Evolutionary conservation across 2,888 invertebrate genomes (phyloP).

Genomic region (Prenolepis imparis): DNA sequence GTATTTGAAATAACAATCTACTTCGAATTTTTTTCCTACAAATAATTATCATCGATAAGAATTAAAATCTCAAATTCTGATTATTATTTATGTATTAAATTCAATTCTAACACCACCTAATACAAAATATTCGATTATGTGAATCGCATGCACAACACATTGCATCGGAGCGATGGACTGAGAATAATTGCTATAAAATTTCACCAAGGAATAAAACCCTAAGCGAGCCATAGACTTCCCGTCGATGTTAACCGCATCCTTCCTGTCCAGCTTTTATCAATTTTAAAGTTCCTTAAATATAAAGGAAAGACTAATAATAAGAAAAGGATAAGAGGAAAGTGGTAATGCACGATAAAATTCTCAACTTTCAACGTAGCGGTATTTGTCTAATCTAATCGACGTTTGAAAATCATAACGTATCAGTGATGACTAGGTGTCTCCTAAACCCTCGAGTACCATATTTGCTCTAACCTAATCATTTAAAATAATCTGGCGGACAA

Average conservation of each 20-base stretch:
- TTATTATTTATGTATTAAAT: slow-evolving; percentile 5
- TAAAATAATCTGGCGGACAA: not conserved
- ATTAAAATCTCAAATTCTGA: not conserved
- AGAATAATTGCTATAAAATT: slow-evolving; percentile 44
- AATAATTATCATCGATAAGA: not conserved
- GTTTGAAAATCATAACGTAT: slow-evolving; percentile 7
- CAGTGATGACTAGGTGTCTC: not conserved
- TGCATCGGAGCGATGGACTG: not conserved
- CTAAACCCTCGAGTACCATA: slow-evolving; percentile 3
- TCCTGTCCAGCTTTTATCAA: slow-evolving; percentile 25
- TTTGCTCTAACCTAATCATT: slow-evolving; percentile 2
- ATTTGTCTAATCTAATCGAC: slow-evolving; percentile 31
- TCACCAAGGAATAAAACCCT: slow-evolving; percentile 31
- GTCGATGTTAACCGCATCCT: slow-evolving; percentile 71
- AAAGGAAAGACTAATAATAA: not conserved
- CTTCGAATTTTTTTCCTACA: not conserved
- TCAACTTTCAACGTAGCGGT: not conserved
- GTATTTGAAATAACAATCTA: not conserved
- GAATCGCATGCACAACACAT: not conserved
- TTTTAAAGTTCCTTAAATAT: slow-evolving; percentile 8
- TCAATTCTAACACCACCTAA: not conserved
- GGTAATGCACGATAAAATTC: not conserved
- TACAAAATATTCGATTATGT: not conserved
- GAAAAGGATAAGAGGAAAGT: not conserved
- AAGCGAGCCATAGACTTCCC: slow-evolving; percentile 59